Conservation (phyloP, 2,888 invertebrate species). For the Eristalis pertinax region DNA sequence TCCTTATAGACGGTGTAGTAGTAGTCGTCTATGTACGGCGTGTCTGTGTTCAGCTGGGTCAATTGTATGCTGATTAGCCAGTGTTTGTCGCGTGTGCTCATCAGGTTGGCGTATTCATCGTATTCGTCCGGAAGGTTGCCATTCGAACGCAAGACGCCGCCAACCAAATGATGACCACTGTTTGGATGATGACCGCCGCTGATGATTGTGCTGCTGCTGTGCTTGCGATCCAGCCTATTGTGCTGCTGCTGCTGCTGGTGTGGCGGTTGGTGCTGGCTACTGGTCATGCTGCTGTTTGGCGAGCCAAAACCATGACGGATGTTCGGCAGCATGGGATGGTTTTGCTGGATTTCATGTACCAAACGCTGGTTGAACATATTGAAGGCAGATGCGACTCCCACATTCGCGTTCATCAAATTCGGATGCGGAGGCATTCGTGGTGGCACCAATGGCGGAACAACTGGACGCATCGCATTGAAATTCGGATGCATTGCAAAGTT, state of each 20-base stretch:
- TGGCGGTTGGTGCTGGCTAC: slow-evolving; percentile 74
- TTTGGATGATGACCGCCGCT: slow-evolving; percentile 75
- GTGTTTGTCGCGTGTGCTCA: slow-evolving; percentile 96
- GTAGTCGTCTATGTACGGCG: slow-evolving; percentile 98
- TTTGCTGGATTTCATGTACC: slow-evolving; percentile 81
- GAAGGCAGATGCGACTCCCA: slow-evolving; percentile 74
- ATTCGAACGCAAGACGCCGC: slow-evolving; percentile 77
- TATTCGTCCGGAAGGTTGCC: slow-evolving; percentile 81
- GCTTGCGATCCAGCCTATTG: slow-evolving; percentile 69
- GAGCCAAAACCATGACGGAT: slow-evolving; percentile 57
- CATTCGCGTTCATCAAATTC: slow-evolving; percentile 63
- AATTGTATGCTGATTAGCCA: slow-evolving; percentile 98
- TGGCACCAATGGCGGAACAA: slow-evolving; percentile 77
- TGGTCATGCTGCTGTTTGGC: slow-evolving; percentile 64
- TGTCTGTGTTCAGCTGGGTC: slow-evolving; percentile 95
- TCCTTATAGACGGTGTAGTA: slow-evolving; percentile 94
- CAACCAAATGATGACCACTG: slow-evolving; percentile 26
- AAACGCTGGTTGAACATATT: slow-evolving; percentile 81
- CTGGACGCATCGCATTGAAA: slow-evolving; percentile 81
- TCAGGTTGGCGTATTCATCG: slow-evolving; percentile 94
- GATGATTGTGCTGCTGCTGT: slow-evolving; percentile 75
- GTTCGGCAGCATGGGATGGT: slow-evolving; percentile 80
- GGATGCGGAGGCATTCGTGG: slow-evolving; percentile 80
- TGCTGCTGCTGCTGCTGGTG: slow-evolving; percentile 74
- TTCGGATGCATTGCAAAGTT: slow-evolving; percentile 81